Conservation (phyloP, 1,140 invertebrate species). For the Lordiphosa clarofinis region DNA sequence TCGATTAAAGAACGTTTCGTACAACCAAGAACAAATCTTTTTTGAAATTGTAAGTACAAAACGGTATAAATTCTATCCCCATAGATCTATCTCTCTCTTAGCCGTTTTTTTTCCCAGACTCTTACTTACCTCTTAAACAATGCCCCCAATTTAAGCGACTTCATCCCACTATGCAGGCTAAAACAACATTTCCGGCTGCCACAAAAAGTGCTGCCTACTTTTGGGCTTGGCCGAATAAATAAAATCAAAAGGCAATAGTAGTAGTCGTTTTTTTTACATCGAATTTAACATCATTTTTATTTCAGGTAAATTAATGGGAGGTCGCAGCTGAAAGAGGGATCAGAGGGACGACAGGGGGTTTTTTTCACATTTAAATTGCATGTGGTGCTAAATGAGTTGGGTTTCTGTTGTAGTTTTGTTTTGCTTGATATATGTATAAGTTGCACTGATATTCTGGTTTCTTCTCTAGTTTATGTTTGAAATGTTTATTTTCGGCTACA, state of each 20-base stretch:
- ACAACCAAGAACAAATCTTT: too few relatives aligned
- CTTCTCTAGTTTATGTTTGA: slow-evolving; percentile 32
- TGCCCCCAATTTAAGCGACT: too few relatives aligned
- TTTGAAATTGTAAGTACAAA: too few relatives aligned
- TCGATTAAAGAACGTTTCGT: too few relatives aligned
- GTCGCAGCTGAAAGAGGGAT: slow-evolving; percentile 28
- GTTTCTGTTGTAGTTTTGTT: slow-evolving; percentile 23
- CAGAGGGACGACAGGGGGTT: slow-evolving; percentile 14
- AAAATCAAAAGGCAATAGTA: slow-evolving; percentile 13
- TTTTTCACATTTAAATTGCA: slow-evolving; percentile 72
- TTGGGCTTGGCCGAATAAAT: slow-evolving; percentile 4
- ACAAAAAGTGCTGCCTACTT: too few relatives aligned
- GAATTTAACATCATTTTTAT: slow-evolving; percentile 70
- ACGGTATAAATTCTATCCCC: too few relatives aligned
- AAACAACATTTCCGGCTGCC: too few relatives aligned
- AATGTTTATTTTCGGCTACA: slow-evolving; percentile 32
- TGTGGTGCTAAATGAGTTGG: slow-evolving; percentile 64
- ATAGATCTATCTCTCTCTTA: too few relatives aligned
- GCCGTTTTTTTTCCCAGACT: too few relatives aligned
- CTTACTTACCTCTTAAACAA: too few relatives aligned
- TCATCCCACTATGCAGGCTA: too few relatives aligned
- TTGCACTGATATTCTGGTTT: slow-evolving; percentile 64
- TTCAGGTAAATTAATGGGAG: slow-evolving; percentile 65
- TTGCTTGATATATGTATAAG: slow-evolving; percentile 58
- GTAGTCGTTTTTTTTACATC: slow-evolving; percentile 55